Conservation (phyloP, 2,113 vertebrate genomes). For the Sorex araneus region DNA sequence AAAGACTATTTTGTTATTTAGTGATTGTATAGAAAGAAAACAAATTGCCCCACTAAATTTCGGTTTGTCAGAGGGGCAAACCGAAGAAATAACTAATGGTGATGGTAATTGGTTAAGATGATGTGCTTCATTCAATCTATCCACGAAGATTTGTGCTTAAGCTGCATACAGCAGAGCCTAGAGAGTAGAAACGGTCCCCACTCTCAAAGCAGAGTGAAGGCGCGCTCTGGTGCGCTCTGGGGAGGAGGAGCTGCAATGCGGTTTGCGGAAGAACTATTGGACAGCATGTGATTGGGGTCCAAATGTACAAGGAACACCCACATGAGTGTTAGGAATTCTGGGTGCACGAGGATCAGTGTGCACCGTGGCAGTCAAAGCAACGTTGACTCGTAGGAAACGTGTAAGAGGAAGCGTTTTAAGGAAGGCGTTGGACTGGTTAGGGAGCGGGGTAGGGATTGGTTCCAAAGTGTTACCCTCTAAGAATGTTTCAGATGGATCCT, state of each 20-base stretch:
- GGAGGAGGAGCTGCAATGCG: not conserved
- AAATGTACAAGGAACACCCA: not conserved
- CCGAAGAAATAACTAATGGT: not conserved
- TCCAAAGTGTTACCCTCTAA: not conserved
- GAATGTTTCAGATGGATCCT: not conserved
- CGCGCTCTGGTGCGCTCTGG: not conserved
- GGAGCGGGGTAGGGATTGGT: not conserved
- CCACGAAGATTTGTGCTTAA: not conserved
- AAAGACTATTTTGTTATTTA: constrained; percentile 20
- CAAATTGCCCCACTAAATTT: constrained; percentile 34
- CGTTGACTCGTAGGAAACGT: not conserved
- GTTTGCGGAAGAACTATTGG: not conserved
- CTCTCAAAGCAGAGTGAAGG: not conserved
- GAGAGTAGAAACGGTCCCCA: not conserved
- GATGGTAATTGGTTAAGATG: not conserved
- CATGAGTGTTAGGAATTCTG: not conserved
- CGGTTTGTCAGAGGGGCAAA: not conserved
- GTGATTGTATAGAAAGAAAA: not conserved
- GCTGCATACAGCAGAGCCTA: not conserved
- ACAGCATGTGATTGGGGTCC: not conserved
- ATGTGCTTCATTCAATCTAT: no score
- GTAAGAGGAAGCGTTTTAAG: not conserved
- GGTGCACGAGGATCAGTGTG: rapidly evolving
- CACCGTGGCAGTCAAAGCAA: not conserved
- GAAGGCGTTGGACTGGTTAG: not conserved